Conservation (phyloP, 2,797 vertebrate genomes). For the Chromobotia macracanthus region DNA sequence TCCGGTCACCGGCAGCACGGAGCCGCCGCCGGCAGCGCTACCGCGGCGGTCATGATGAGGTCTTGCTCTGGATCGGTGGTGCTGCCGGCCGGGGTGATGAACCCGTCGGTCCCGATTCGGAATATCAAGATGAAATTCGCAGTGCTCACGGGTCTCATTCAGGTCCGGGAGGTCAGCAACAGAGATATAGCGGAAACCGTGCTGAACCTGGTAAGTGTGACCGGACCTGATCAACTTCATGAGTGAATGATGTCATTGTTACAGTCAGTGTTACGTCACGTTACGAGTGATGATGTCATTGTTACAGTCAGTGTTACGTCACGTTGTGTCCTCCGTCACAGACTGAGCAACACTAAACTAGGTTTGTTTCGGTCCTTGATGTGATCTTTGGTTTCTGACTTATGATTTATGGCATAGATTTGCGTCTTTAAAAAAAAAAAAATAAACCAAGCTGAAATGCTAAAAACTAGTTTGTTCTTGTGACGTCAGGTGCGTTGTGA, state of each 20-base stretch:
- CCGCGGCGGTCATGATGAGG: slow-evolving; percentile 69
- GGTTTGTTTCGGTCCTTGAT: too few relatives aligned
- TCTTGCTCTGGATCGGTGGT: slow-evolving; percentile 70
- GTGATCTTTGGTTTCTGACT: too few relatives aligned
- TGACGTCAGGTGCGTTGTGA: not conserved
- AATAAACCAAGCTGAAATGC: too few relatives aligned
- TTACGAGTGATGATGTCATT: too few relatives aligned
- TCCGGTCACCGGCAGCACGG: slow-evolving; percentile 66
- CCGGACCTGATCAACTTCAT: not conserved
- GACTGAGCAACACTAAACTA: too few relatives aligned
- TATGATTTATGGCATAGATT: not conserved
- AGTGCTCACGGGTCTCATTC: slow-evolving; percentile 87
- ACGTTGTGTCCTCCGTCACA: too few relatives aligned
- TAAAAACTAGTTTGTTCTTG: not conserved
- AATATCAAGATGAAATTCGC: slow-evolving; percentile 96
- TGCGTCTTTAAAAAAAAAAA: not conserved
- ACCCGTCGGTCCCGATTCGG: slow-evolving; percentile 89
- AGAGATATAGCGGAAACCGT: slow-evolving; percentile 94
- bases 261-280: too few relatives aligned
- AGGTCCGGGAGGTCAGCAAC: slow-evolving; percentile 91
- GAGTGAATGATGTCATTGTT: too few relatives aligned
- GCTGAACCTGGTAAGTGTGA: slow-evolving; percentile 89
- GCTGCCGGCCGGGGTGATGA: slow-evolving; percentile 74
- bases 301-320: too few relatives aligned
- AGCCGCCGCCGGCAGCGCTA: slow-evolving; percentile 57